phyloP scores from a whole-genome alignment of 2,797 vertebrate genomes.

The Simalia tracyae region DNA sequence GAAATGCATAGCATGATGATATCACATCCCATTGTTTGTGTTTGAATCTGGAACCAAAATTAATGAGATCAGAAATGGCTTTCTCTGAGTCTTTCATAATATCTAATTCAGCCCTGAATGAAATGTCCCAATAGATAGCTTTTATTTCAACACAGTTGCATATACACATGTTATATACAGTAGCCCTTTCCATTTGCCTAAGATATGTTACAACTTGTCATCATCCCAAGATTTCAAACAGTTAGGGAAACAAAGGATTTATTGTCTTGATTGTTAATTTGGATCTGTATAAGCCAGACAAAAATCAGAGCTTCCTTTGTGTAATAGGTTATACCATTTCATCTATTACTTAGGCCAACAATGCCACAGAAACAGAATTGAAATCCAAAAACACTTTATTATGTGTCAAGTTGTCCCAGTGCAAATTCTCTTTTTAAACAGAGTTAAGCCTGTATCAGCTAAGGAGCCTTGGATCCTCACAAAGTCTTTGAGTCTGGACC shows the following conservation, averaged over 20 bases:
- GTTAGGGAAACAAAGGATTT: constrained; percentile 55
- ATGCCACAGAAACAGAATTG: constrained; percentile 49
- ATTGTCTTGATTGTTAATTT: constrained; percentile 63
- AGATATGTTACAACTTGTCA: constrained; percentile 57
- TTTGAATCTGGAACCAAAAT: neutral
- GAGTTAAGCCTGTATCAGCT: neutral
- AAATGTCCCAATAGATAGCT: constrained; percentile 28
- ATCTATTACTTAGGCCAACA: constrained; percentile 50
- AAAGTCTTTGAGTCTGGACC: neutral
- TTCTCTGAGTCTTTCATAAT: neutral
- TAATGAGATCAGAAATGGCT: neutral
- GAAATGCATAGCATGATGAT: neutral
- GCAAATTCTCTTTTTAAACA: constrained; percentile 6
- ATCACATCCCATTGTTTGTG: neutral
- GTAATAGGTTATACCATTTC: constrained; percentile 48
- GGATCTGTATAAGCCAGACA: constrained; percentile 35
- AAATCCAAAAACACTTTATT: constrained; percentile 42
- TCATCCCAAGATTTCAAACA: constrained; percentile 54
- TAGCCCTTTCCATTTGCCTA: constrained; percentile 40
- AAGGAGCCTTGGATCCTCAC: too few relatives aligned
- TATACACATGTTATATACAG: constrained; percentile 47
- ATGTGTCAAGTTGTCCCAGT: constrained; percentile 23
- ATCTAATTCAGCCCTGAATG: neutral
- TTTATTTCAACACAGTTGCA: constrained; percentile 31
- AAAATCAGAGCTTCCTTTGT: constrained; percentile 61